Conservation (phyloP, 2,113 vertebrate genomes). For the Sorex fumeus region DNA sequence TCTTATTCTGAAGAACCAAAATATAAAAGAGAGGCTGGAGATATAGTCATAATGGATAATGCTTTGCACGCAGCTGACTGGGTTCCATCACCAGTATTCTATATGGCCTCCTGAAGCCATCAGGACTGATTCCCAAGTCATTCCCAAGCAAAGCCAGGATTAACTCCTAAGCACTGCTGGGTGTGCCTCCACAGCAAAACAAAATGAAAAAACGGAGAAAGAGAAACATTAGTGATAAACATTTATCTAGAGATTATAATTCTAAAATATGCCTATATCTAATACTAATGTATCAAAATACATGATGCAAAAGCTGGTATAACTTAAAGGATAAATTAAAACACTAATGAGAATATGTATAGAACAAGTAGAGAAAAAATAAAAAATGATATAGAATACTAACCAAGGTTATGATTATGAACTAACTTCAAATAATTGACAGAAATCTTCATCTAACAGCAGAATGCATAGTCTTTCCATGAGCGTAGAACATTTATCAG, state of each 20-base stretch:
- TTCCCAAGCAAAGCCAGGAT: too few species aligned
- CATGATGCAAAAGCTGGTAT: not conserved
- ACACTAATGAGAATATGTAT: not conserved
- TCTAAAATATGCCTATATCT: not conserved
- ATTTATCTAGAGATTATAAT: slow-evolving; percentile 10
- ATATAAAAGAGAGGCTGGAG: too few species aligned
- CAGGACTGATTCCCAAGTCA: too few species aligned
- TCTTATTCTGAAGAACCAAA: not conserved
- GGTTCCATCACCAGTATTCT: too few species aligned
- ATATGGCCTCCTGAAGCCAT: too few species aligned
- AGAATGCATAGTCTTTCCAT: not conserved
- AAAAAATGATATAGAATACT: not conserved
- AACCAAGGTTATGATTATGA: not conserved
- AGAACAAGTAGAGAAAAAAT: slow-evolving; percentile 14
- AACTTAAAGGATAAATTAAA: slow-evolving; percentile 22
- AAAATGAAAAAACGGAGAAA: not conserved
- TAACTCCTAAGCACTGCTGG: too few species aligned
- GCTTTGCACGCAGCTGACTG: too few species aligned
- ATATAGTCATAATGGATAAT: too few species aligned
- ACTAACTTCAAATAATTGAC: not conserved
- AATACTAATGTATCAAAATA: not conserved
- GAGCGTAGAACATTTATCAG: not conserved
- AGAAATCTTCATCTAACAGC: not conserved
- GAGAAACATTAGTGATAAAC: not conserved
- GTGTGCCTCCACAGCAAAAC: not conserved